Evolutionary conservation across 2,113 vertebrate species (phyloP), one percentile per base, ranked within the genome.

Genomic region (Pampusana beccarii): DNA sequence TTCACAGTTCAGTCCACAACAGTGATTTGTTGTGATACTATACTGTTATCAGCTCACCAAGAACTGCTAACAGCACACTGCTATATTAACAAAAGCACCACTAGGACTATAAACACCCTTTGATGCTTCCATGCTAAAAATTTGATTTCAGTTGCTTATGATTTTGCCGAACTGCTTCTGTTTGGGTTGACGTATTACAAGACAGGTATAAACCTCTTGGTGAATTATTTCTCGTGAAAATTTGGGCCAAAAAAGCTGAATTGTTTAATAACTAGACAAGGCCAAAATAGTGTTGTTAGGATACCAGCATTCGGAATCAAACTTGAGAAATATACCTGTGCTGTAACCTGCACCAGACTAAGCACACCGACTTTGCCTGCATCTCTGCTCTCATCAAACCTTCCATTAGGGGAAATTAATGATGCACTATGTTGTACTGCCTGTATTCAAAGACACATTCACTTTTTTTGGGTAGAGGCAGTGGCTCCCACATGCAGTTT

Each of bases 281-380:
- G 38, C 23, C 29, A 65, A 70, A 92, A 58, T 26, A 42, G 23
- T 4, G 2, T 28, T 54, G 9, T 77, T 61, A 25, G 4, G 70
- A 69, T 50, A 57, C 11, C 16, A 65, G 4, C 3, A 1, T 57
- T 85, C 40, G 80, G 53, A 48, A 57, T 86, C 14, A 57, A 62
- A 31, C 17, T 51, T 46, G 28, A 86, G 56, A 40, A 0, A 0
- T 6, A 3, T 19, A 44, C 12, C 18, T 4, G 1, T 13, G 12
- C 8, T 44, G 40, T 48, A 21, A 66, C 7, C 36, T 78, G 67
- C 12, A 31, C 31, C 65, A 73, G n/a, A 5, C 20, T 1, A 0
- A 82, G 3, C 40, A 61, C 2, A 26, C 24, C 66, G 66, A 20
- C n/a, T 82, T 74, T 38, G 24, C 6, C 18, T 58, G 5, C 18